Conservation (phyloP, 2,113 vertebrate genomes). For the Sinocyclocheilus maitianheensis region DNA sequence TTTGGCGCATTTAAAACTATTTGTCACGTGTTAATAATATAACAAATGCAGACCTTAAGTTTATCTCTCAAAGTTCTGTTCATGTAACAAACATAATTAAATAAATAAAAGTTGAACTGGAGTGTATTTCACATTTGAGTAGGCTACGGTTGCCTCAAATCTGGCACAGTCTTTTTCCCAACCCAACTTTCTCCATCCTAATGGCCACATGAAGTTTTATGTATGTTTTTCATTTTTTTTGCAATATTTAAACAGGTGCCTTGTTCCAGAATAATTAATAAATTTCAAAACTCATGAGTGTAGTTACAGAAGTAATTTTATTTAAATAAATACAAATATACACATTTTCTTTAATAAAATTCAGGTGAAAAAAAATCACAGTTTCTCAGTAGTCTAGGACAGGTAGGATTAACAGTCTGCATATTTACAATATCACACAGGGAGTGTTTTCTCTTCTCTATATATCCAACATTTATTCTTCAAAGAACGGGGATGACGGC, state of each 20-base stretch:
- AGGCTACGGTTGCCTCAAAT: no score
- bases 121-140: background rate
- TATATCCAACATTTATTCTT: slow-evolving; percentile 11
- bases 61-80: background rate
- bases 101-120: no score
- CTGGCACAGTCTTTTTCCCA: no score
- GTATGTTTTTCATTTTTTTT: background rate
- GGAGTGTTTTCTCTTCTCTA: background rate
- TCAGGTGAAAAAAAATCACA: slow-evolving; percentile 48
- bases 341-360: slow-evolving; percentile 78
- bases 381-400: slow-evolving; percentile 49
- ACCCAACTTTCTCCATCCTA: no score
- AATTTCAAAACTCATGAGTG: background rate
- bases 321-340: slow-evolving; percentile 99
- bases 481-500: background rate
- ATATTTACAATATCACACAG: slow-evolving; percentile 45
- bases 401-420: slow-evolving; percentile 2
- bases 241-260: background rate
- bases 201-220: background rate
- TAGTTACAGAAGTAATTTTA: slow-evolving; percentile 50
- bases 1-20: background rate
- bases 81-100: background rate
- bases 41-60: background rate
- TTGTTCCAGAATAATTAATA: no score
- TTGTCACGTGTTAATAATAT: background rate